Evolutionary conservation across 2,113 vertebrate genomes (phyloP).

Genomic region (Apaloderma vittatum): DNA sequence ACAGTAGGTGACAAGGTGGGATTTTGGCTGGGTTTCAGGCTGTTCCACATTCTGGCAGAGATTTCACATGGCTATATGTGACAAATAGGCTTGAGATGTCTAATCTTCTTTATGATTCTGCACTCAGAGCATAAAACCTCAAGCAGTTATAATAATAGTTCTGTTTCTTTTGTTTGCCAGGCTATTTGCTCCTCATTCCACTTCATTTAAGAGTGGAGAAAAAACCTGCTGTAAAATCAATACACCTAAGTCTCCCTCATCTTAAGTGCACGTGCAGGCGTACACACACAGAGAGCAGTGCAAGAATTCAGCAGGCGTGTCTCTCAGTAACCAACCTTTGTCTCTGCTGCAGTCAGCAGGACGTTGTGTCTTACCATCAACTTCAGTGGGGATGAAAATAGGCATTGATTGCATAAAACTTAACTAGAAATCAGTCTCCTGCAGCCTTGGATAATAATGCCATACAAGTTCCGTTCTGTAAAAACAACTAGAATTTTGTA

Average conservation of each 20-base stretch:
- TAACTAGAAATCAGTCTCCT: neutral
- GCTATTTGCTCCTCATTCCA: constrained; percentile 60
- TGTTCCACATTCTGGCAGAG: neutral
- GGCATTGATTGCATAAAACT: neutral
- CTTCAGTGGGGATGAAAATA: neutral
- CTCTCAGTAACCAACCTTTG: neutral
- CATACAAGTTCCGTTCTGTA: neutral
- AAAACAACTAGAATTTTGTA: neutral
- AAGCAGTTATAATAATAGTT: constrained; percentile 39
- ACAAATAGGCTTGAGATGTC: neutral
- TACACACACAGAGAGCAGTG: neutral
- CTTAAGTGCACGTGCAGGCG: neutral
- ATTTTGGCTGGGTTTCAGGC: neutral
- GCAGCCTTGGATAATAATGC: neutral
- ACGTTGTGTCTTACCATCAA: neutral
- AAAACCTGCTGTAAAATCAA: constrained; percentile 58
- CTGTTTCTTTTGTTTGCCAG: constrained; percentile 58
- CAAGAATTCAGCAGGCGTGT: neutral
- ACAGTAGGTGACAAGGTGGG: neutral
- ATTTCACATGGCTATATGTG: neutral
- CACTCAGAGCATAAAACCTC: constrained; percentile 30
- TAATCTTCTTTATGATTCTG: neutral
- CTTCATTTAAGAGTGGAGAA: constrained; percentile 40
- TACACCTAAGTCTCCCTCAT: constrained; percentile 15
- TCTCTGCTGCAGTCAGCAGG: neutral